Conservation (phyloP, 37 sponge, comb jelly and placozoan genomes). For the Aplysina aerophoba region DNA sequence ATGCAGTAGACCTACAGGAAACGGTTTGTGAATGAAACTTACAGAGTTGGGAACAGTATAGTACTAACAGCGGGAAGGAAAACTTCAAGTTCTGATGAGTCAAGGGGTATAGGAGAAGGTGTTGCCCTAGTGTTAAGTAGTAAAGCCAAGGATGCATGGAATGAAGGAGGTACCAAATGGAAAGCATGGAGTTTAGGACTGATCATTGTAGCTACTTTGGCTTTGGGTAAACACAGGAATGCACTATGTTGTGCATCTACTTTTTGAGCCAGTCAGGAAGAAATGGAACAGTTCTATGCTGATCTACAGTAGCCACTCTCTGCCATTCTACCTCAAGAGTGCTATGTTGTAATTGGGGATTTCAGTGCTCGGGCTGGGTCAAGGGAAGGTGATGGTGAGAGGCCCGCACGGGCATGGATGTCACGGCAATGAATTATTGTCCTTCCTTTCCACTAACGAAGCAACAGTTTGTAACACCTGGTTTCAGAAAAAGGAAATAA, state of each 20-base stretch:
- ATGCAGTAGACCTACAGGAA: neutral
- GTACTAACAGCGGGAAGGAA: slow-evolving; percentile 5
- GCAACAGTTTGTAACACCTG: slow-evolving; percentile 49
- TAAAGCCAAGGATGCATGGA: slow-evolving; percentile 12
- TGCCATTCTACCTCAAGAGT: neutral
- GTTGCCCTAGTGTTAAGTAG: slow-evolving; percentile 23
- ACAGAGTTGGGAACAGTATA: neutral
- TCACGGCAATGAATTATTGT: slow-evolving; percentile 26
- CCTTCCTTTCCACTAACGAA: slow-evolving; percentile 27
- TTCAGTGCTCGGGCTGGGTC: slow-evolving; percentile 17
- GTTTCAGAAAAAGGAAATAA: slow-evolving; percentile 26
- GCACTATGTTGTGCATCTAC: too few species aligned
- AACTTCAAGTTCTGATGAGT: neutral
- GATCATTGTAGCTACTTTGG: too few species aligned
- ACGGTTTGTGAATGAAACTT: neutral
- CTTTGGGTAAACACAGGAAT: neutral
- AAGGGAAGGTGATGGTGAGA: slow-evolving; percentile 1
- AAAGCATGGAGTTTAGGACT: slow-evolving; percentile 4
- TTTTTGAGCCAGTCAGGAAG: slow-evolving; percentile 8
- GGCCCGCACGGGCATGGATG: slow-evolving; percentile 41
- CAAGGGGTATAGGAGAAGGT: slow-evolving; percentile 28
- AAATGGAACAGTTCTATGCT: slow-evolving; percentile 12
- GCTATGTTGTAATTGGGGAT: neutral
- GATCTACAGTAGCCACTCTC: neutral
- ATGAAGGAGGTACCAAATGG: slow-evolving; percentile 20